Conservation (phyloP, 2,888 invertebrate species). For the Leucoma salicis region DNA sequence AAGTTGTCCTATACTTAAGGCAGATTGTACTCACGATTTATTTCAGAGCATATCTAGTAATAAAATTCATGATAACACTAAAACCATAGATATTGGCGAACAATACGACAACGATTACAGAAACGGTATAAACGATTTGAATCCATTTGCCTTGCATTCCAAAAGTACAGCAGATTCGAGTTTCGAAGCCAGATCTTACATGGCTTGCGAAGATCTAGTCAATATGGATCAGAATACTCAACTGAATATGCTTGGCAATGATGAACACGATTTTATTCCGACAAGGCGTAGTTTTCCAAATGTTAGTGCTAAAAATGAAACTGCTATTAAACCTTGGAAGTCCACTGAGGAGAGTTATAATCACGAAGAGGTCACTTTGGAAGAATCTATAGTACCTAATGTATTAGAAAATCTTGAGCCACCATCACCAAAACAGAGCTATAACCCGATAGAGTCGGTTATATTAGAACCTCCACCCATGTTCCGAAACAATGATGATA, state of each 20-base stretch:
- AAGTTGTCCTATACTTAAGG: constrained; percentile 42
- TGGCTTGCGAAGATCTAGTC: constrained; percentile 86
- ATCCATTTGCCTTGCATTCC: constrained; percentile 77
- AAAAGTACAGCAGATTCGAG: constrained; percentile 83
- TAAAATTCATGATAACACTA: constrained; percentile 29
- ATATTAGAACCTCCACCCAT: constrained; percentile 83
- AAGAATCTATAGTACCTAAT: constrained; percentile 42
- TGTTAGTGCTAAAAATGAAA: constrained; percentile 74
- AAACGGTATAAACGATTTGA: constrained; percentile 32
- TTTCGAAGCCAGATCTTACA: constrained; percentile 79
- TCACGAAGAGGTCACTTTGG: constrained; percentile 40
- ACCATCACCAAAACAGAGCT: constrained; percentile 60
- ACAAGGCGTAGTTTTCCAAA: constrained; percentile 86
- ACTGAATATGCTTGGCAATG: constrained; percentile 65
- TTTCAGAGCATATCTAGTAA: constrained; percentile 46
- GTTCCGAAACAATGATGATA: constrained; percentile 78
- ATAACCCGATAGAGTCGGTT: constrained; percentile 55
- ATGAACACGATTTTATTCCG: constrained; percentile 59
- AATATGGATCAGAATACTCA: constrained; percentile 84
- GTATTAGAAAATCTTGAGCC: constrained; percentile 63
- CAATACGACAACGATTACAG: constrained; percentile 38
- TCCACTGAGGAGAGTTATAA: constrained; percentile 66
- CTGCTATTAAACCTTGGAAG: constrained; percentile 66
- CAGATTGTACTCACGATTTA: constrained; percentile 69
- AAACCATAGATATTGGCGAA: constrained; percentile 24